Conservation (phyloP, 2,113 vertebrate species). For the Gymnobelideus leadbeateri region DNA sequence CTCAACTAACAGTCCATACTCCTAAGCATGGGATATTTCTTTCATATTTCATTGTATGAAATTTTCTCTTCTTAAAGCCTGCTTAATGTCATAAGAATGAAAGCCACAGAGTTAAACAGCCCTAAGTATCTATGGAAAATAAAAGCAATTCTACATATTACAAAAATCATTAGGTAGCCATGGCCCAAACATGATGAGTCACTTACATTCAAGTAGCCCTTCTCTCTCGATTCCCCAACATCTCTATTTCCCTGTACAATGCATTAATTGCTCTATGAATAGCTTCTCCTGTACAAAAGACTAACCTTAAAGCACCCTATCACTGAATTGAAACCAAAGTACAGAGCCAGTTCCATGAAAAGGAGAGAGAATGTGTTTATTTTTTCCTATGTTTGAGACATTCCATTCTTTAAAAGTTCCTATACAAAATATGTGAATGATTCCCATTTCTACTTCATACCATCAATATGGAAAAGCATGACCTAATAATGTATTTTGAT, state of each 20-base stretch:
- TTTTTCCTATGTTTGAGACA: not conserved
- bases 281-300: not conserved
- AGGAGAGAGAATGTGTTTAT: not conserved
- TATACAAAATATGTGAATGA: constrained; percentile 12
- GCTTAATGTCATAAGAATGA: not conserved
- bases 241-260: not conserved
- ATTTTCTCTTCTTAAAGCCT: not conserved
- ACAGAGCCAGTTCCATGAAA: not conserved
- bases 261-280: not conserved
- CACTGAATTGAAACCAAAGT: not conserved
- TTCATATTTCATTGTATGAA: not conserved
- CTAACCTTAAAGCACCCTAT: not conserved
- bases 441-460: constrained; percentile 18
- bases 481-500: constrained; percentile 32
- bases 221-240: not conserved
- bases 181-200: not conserved
- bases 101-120: not conserved
- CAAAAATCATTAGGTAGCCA: not conserved
- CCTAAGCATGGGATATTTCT: not conserved
- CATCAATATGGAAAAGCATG: constrained; percentile 24
- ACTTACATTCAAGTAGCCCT: not conserved
- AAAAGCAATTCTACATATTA: not conserved
- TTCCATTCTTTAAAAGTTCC: not conserved
- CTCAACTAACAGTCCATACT: not conserved
- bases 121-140: not conserved